phyloP scores from a whole-genome alignment of 1,140 invertebrate genomes.

The Melitaea cinxia region DNA sequence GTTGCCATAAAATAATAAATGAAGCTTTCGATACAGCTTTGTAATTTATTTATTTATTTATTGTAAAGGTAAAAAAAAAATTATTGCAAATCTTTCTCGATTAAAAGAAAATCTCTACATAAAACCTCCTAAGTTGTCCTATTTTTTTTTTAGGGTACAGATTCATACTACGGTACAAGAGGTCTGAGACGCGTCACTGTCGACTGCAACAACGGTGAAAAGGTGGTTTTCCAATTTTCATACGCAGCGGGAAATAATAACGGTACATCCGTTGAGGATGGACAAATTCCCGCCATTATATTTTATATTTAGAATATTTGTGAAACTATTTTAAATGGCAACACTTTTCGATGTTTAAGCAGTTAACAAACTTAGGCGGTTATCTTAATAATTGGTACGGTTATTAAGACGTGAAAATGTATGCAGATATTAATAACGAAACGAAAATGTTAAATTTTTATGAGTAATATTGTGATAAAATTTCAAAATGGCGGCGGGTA shows the following conservation, averaged over 20 bases:
- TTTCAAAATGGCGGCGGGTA: not conserved
- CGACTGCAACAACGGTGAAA: constrained; percentile 87
- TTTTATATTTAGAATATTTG: constrained; percentile 85
- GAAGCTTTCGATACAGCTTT: too few species aligned
- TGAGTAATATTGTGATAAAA: not conserved
- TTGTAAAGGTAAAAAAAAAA: too few species aligned
- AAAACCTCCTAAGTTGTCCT: too few species aligned
- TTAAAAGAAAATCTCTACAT: too few species aligned
- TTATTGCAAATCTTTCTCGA: too few species aligned
- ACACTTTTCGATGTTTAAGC: not conserved
- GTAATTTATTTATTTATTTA: too few species aligned
- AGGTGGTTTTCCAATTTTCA: constrained; percentile 92
- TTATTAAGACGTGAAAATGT: not conserved
- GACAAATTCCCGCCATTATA: constrained; percentile 95
- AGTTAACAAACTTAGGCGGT: not conserved
- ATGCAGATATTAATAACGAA: too few species aligned
- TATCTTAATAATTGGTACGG: not conserved
- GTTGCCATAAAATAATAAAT: too few species aligned
- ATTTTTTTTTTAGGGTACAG: constrained; percentile 88
- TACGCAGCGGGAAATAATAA: constrained; percentile 95
- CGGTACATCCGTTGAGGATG: constrained; percentile 94
- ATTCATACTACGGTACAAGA: constrained; percentile 94
- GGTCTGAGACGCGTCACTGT: constrained; percentile 89
- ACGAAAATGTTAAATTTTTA: too few species aligned
- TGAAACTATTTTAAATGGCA: constrained; percentile 2